phyloP scores from a whole-genome alignment of 2,797 vertebrate genomes.

The Notamacropus eugenii region DNA sequence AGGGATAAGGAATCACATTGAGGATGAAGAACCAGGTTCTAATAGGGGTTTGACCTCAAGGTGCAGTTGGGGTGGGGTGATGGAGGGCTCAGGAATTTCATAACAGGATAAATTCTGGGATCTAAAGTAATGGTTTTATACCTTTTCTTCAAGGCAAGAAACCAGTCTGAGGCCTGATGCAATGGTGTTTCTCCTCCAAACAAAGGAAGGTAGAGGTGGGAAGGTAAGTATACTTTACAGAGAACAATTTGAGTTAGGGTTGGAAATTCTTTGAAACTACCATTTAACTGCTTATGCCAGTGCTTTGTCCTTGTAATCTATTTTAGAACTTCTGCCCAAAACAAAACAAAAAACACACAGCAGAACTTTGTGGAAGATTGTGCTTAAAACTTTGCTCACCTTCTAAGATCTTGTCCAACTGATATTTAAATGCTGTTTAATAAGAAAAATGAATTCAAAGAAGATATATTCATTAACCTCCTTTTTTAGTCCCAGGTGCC shows the following conservation, averaged over 20 bases:
- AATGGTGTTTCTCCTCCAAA: neutral
- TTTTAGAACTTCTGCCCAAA: neutral
- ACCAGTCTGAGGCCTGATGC: neutral
- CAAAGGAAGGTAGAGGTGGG: neutral
- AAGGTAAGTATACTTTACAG: neutral
- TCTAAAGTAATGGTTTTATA: neutral
- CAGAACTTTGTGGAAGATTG: neutral
- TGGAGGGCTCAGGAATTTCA: no score
- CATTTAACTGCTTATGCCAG: neutral
- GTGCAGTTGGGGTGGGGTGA: no score
- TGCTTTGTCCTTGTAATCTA: neutral
- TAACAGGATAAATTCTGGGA: neutral
- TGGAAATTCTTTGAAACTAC: neutral
- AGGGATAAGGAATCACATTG: no score
- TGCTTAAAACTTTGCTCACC: neutral
- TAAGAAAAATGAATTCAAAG: neutral
- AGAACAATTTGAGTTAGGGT: neutral
- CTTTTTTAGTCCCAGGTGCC: neutral
- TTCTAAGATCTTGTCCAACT: neutral
- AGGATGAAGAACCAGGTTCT: no score
- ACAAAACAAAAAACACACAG: neutral
- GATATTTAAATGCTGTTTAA: neutral
- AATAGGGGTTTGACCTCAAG: no score
- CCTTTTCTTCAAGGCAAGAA: neutral
- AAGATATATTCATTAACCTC: neutral